A percentile compares a stretch with the other conserved stretches of the same genome.
phyloP scores from a whole-genome alignment of 2,888 invertebrate genomes.

The Aradus depressus region DNA sequence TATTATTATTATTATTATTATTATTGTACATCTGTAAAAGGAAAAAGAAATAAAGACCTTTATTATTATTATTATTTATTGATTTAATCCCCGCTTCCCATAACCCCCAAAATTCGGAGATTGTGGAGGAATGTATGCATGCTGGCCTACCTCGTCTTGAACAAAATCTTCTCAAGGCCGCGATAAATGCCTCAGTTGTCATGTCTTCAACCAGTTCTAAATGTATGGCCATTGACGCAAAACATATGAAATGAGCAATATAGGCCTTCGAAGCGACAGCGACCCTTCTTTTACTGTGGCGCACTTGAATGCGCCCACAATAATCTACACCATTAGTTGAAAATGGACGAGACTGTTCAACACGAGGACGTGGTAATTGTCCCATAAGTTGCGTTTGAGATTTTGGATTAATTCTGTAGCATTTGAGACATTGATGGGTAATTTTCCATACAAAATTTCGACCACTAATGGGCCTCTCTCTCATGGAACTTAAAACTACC shows the following conservation, averaged over 20 bases:
- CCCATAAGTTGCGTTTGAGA: slow-evolving; percentile 30
- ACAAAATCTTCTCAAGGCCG: slow-evolving; percentile 29
- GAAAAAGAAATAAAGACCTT: too few relatives aligned
- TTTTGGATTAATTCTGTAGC: slow-evolving; percentile 21
- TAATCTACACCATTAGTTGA: slow-evolving; percentile 30
- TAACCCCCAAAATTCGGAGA: not conserved
- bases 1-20: too few relatives aligned
- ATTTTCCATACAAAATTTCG: slow-evolving; percentile 30
- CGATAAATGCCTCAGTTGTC: slow-evolving; percentile 28
- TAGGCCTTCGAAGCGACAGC: slow-evolving; percentile 22
- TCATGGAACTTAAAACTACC: not conserved
- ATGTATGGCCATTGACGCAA: slow-evolving; percentile 32
- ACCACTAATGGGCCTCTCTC: slow-evolving; percentile 34
- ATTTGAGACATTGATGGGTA: slow-evolving; percentile 19
- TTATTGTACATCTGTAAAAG: too few relatives aligned
- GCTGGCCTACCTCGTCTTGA: slow-evolving; percentile 29
- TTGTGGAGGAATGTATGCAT: slow-evolving; percentile 21
- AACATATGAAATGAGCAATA: slow-evolving; percentile 30
- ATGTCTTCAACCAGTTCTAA: slow-evolving; percentile 30
- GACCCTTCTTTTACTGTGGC: slow-evolving; percentile 9
- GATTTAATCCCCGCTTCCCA: too few relatives aligned
- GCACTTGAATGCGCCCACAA: slow-evolving; percentile 29
- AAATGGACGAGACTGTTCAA: slow-evolving; percentile 30
- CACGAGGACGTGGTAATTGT: slow-evolving; percentile 29
- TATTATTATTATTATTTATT: too few relatives aligned